Base-by-base conservation (phyloP, 2,888 invertebrate species). In the Ommatoiulus sabulosus region DNA sequence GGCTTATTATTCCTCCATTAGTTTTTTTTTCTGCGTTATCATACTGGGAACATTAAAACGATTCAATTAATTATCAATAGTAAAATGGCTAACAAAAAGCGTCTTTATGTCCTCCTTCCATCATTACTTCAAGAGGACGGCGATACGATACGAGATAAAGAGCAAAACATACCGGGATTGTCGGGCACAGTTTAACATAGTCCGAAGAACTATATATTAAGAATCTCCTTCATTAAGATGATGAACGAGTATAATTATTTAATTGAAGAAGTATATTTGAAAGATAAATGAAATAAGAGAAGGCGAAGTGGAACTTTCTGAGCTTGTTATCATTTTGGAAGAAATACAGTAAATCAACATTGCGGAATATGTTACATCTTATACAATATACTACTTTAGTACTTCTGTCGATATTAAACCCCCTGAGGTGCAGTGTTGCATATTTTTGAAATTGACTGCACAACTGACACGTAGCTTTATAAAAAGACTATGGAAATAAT, bases 11-110 rank as follows among this genome's bases (percentile, higher is more conserved):
- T 80, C 35, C 12, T 35, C 12, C 10, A 15, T 10, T 80, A 15
- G 80, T 15, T 80, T 80, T 80, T 72, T 72, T 80, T 4, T 10
- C 63, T 7, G 35, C 17, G 52, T 80, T 35, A 43, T 10, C 8
- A 80, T 80, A 7, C 80, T 35, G 80, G 35, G 80, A 35, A 80
- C 80, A 52, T 52, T 52, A 43, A 80, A 15, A 12, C 12, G 35
- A 80, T 80, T 24, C 12, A 24, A 80, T 80, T 80, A 80, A 80
- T 80, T 80, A 80, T 35, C 35, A 24, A 80, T 80, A 80, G 35
- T 35, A 43, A 80, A 80, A 80, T 15, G 3, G 24, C 24, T 1
- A 7, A 20, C 72, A 72, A 72, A 72, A 72, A 72, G 63, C 20
- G 8, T 7, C 24, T 24, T 72, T 7, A 20, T 20, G 72, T 20